Evolutionary conservation across 2,888 invertebrate genomes (phyloP).

Genomic region (Hypsopygia costalis): DNA sequence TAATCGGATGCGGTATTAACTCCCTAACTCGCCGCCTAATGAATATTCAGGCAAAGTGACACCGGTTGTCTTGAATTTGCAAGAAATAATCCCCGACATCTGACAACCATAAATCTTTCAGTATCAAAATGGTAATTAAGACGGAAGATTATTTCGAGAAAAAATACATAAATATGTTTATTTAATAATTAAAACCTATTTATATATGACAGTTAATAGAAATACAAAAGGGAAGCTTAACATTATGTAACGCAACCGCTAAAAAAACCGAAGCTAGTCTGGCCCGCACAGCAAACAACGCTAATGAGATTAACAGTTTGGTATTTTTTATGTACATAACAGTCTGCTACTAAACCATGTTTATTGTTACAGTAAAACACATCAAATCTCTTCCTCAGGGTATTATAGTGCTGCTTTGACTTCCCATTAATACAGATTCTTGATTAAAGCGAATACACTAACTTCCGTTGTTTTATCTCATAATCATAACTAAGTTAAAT

Average conservation of each 20-base stretch:
- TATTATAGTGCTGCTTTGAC: neutral
- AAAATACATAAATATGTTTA: neutral
- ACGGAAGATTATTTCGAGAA: slow-evolving; percentile 5
- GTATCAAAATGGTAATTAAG: slow-evolving; percentile 26
- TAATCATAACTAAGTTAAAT: no score
- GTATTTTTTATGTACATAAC: slow-evolving; percentile 11
- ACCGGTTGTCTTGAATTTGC: slow-evolving; percentile 58
- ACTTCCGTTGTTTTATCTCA: no score
- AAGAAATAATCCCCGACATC: slow-evolving; percentile 55
- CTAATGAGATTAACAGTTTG: slow-evolving; percentile 16
- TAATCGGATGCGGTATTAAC: slow-evolving; percentile 50
- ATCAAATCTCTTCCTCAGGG: neutral
- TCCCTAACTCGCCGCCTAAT: slow-evolving; percentile 42
- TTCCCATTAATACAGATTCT: neutral
- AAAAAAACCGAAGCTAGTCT: slow-evolving; percentile 1
- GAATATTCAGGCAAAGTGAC: slow-evolving; percentile 64
- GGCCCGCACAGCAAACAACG: slow-evolving; percentile 1
- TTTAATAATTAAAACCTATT: no score
- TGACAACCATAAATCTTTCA: slow-evolving; percentile 50
- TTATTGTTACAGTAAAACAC: slow-evolving; percentile 2
- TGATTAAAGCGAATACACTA: no score
- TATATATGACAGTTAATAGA: no score
- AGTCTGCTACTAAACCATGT: slow-evolving; percentile 8
- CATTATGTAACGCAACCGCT: neutral
- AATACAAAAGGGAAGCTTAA: no score